phyloP scores from a whole-genome alignment of 2,113 vertebrate species.

The Lycaon pictus region DNA sequence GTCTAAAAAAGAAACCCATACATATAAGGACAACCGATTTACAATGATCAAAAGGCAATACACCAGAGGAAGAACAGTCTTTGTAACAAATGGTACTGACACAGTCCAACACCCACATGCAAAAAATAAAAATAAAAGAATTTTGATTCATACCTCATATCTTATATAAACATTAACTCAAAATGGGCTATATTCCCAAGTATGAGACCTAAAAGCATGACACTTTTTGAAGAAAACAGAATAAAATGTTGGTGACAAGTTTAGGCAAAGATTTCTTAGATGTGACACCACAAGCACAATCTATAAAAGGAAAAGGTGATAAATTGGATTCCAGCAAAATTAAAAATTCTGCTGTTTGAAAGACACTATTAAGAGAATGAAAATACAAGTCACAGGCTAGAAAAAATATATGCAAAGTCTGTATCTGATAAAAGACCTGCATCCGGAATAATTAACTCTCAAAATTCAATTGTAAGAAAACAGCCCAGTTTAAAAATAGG shows the following conservation, averaged over 20 bases:
- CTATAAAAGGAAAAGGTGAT: neutral
- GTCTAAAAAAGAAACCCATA: neutral
- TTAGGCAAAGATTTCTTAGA: neutral
- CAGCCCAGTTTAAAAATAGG: neutral
- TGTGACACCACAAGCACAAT: neutral
- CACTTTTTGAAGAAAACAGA: neutral
- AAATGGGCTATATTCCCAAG: neutral
- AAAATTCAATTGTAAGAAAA: neutral
- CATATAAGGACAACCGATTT: neutral
- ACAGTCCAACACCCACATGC: neutral
- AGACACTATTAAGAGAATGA: neutral
- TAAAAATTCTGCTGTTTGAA: neutral
- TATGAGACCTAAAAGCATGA: neutral
- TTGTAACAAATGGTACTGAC: neutral
- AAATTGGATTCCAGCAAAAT: neutral
- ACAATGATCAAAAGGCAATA: neutral
- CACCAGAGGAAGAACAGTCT: neutral
- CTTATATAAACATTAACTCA: neutral
- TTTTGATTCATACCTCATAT: neutral
- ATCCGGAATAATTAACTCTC: neutral
- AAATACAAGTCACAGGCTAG: neutral
- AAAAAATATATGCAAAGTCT: neutral
- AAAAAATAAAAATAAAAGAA: neutral
- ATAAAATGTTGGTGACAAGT: neutral
- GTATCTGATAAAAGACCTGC: neutral